Percentiles rank a stretch among this genome's conserved stretches.
phyloP scores from a whole-genome alignment of 2,113 vertebrate genomes.

The Aldabrachelys gigantea region DNA sequence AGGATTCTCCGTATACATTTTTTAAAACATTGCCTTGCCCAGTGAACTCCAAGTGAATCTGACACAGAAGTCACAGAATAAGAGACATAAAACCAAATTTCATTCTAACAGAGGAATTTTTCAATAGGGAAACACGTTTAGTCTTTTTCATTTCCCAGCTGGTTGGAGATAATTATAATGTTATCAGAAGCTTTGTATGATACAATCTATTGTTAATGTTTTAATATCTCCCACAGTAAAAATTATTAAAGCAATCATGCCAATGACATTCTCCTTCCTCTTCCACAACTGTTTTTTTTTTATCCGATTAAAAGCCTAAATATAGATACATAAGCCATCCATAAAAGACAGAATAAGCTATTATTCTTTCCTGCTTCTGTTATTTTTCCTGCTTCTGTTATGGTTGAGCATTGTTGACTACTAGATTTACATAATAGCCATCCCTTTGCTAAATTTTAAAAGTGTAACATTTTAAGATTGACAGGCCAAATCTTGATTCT shows the following conservation, averaged over 20 bases:
- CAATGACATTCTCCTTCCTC: constrained; percentile 46
- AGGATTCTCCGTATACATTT: constrained; percentile 9
- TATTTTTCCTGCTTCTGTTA: background rate
- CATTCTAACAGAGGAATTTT: constrained; percentile 45
- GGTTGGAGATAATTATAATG: constrained; percentile 27
- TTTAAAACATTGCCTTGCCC: constrained; percentile 38
- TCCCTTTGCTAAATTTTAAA: background rate
- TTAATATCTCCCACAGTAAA: constrained; percentile 58
- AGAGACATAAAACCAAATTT: constrained; percentile 57
- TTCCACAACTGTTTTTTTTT: background rate
- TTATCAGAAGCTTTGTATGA: constrained; percentile 54
- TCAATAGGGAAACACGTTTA: constrained; percentile 45
- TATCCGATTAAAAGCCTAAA: constrained; percentile 57
- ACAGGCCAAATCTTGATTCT: background rate
- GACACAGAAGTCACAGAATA: constrained; percentile 36
- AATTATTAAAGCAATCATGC: constrained; percentile 53
- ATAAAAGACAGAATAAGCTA: constrained; percentile 25
- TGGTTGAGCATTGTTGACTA: background rate
- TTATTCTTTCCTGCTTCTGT: background rate
- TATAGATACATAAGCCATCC: constrained; percentile 1
- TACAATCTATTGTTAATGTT: constrained; percentile 58
- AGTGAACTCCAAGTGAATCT: constrained; percentile 2
- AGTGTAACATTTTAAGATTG: background rate
- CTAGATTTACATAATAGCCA: background rate
- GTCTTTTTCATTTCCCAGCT: constrained; percentile 44